Base-by-base conservation (phyloP, 2,113 vertebrate genomes). In the Lepus timidus region DNA sequence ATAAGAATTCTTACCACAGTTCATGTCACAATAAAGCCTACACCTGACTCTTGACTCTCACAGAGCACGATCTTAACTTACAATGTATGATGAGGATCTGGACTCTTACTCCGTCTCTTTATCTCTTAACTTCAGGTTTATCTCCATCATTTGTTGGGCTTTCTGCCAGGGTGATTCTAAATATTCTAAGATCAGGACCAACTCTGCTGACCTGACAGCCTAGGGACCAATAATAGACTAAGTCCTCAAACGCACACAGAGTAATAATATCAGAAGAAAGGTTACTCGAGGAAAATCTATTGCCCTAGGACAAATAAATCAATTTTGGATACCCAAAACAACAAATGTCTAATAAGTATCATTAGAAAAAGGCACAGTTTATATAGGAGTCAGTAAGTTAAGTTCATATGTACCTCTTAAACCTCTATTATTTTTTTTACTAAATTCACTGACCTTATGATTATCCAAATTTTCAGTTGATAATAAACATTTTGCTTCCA, bases 11-110 rank as follows among this genome's bases (percentile, higher is more conserved):
- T 49, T 36, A 76, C 76, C 44, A 68, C 19, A 27, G 84, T 67
- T 90, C 78, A 78, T 73, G 31, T 62, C 33, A 90, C 25, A 61
- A 58, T 70, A 58, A 90, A 85, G 27, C 71, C 93, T 58, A 90
- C 44, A 83, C 55, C 55, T 64, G 29, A 87, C 36, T 94, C 83
- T 85, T 70, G 44, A 86, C 22, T 92, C 75, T 52, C 27, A 58
- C 70, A 80, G 25, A 79, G 27, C 64, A 67, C 33, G 87, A 22
- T 4, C 58, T 76, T 33, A 52, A 84, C 9, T 49, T 22, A 20
- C 44, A 73, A 65, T 4, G 55, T 22, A 11, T 3, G 22, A n/a
- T 29, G 31, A 85, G 16, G 55, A 33, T 70, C 76, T 93, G 39
- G 19, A 62, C 20, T 92, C 49, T 22, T 82, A 62, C 9, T 84